Evolutionary conservation across 1,140 invertebrate species (phyloP).

Genomic region (Procambarus virginalis): DNA sequence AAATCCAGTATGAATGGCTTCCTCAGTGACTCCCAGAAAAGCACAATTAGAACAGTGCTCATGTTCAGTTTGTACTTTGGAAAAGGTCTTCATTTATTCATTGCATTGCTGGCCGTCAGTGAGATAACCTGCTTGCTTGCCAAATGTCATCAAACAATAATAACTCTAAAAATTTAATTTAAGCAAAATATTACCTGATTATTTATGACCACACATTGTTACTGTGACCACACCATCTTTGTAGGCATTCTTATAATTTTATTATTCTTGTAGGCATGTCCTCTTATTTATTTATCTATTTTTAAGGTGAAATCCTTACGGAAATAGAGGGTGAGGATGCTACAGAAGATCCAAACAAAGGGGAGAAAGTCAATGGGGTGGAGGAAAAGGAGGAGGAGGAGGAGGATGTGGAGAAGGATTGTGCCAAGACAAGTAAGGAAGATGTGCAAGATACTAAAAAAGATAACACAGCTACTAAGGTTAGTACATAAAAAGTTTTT

Average conservation of each 20-base stretch:
- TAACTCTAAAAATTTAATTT: not conserved
- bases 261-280: too few species aligned
- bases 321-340: conserved; percentile 31
- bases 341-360: conserved; percentile 5
- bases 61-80: too few species aligned
- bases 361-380: not conserved
- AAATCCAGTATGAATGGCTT: not conserved
- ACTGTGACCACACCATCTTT: too few species aligned
- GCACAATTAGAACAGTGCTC: too few species aligned
- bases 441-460: not conserved
- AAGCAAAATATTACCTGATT: too few species aligned
- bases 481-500: not conserved
- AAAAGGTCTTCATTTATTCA: too few species aligned
- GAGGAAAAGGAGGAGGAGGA: not conserved
- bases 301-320: conserved; percentile 17
- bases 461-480: conserved; percentile 12
- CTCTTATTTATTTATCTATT: not conserved
- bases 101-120: too few species aligned
- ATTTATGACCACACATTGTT: too few species aligned
- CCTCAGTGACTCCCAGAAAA: not conserved
- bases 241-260: not conserved
- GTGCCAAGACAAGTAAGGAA: not conserved
- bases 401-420: too few species aligned
- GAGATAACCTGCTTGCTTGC: too few species aligned
- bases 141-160: too few species aligned